Conservation (phyloP, 2,113 vertebrate species). For the Otolemur garnettii region DNA sequence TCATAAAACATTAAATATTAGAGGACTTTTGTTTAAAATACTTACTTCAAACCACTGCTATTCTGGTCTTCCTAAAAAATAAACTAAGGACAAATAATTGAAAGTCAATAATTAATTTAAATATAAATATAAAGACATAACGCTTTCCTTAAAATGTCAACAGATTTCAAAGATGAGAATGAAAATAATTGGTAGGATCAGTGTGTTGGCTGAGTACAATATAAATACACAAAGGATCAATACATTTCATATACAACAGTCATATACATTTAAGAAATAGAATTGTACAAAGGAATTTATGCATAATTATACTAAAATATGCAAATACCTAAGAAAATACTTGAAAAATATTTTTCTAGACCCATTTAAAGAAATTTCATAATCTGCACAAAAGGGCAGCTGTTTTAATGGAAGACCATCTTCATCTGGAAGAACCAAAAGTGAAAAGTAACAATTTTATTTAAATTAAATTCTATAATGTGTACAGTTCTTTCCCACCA, state of each 20-base stretch:
- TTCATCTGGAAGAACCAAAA: not conserved
- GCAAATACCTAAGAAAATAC: not conserved
- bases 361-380: not conserved
- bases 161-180: not conserved
- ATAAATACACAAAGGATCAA: conserved; percentile 7
- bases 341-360: not conserved
- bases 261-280: not conserved
- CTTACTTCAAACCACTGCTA: not conserved
- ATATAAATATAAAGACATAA: not conserved
- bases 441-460: not conserved
- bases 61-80: not conserved
- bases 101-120: not conserved
- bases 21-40: not conserved
- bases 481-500: not conserved
- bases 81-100: not conserved
- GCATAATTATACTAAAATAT: not conserved
- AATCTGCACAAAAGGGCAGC: not conserved
- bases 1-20: not conserved
- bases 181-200: not conserved
- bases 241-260: not conserved
- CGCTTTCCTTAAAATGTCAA: not conserved
- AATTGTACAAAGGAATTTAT: not conserved
- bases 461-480: not conserved
- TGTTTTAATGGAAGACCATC: not conserved
- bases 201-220: not conserved